These are phyloP conservation scores for Caenorhabditis sp. DNA, from an alignment of 2,888 invertebrate genomes.

Conservation along the genomic window DNA sequence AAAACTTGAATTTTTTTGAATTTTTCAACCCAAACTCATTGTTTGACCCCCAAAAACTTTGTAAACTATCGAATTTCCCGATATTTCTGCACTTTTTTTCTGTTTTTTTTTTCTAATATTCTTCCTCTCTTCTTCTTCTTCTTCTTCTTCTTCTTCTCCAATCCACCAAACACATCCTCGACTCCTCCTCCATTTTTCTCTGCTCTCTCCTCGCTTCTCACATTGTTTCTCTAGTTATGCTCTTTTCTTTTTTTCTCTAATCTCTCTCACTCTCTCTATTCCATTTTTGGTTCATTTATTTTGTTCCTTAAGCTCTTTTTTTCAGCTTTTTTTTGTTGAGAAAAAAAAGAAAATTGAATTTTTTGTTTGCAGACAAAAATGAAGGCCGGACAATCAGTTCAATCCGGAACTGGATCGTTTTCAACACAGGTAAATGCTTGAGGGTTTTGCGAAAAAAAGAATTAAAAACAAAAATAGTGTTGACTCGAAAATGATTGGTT, in stretches of 20 bases:
- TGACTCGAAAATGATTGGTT: no score
- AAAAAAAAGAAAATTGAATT: conserved; percentile 14
- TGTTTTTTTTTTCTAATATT: background rate
- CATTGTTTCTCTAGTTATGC: background rate
- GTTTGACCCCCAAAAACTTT: no score
- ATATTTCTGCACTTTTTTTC: background rate
- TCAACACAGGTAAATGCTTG: conserved; percentile 20
- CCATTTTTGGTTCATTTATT: conserved; percentile 3
- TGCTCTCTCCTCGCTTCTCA: background rate
- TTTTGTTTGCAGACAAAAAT: conserved; percentile 13
- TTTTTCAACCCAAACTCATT: no score
- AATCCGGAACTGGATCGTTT: conserved; percentile 21
- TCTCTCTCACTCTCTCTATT: conserved; percentile 10
- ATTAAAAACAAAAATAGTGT: no score
- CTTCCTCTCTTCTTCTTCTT: background rate
- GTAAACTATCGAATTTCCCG: background rate
- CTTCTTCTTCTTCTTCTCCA: background rate
- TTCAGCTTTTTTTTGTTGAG: conserved; percentile 8
- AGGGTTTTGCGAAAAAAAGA: background rate
- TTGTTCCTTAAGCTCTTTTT: conserved; percentile 4
- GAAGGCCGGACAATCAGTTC: conserved; percentile 32
- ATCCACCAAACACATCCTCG: background rate
- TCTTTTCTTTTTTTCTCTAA: conserved; percentile 6
- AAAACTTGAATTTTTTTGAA: no score
- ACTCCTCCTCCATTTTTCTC: background rate